Base-by-base conservation (phyloP, 2,113 vertebrate genomes). In the Puntigrus tetrazona region DNA sequence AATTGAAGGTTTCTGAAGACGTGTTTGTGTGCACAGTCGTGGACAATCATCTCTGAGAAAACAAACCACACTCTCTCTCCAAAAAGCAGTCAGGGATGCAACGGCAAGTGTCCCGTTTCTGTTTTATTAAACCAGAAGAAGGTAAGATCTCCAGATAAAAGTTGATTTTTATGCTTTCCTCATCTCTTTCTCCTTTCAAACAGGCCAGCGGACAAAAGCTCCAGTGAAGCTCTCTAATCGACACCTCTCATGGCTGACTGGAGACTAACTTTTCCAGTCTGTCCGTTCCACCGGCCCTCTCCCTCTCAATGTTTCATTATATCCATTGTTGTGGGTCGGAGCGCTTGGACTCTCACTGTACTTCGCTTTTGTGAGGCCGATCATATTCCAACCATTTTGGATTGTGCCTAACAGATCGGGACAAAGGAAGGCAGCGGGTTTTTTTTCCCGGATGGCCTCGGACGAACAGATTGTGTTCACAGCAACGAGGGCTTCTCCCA, bases 151-250 rank as follows among this genome's bases (percentile, higher is more conserved):
- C 90, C 87, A 89, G 90, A 91, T 92, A 87, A 85, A 50, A 93
- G 88, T 91, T 89, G 88, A 90, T 91, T 41, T 61, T 82, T 70
- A 36, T 50, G 45, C 61, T 78, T 63, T 77, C 82, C 90, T 89
- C 84, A 89, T 88, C 89, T 85, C 73, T 89, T 81, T 61, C 85
- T 90, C 89, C 89, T 88, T 74, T 89, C 91, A 92, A 90, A 89
- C 92, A 93, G 90, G 91, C 88, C 82, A 90, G 90, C 88, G 91
- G 89, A 94, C 93, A 94, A 95, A 94, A 92, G 89, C 88, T 93
- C 93, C 93, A 94, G 91, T 93, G 93, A 93, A 93, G 93, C 93
- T 93, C 90, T 92, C 85, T 94, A 94, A 95, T 95, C 92, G 91
- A 93, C 93, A 92, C 90, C 93, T 90, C 92, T 91, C 93, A 94